Evolutionary conservation across 2,888 invertebrate species (phyloP).

Genomic region (Lithodes maja): DNA sequence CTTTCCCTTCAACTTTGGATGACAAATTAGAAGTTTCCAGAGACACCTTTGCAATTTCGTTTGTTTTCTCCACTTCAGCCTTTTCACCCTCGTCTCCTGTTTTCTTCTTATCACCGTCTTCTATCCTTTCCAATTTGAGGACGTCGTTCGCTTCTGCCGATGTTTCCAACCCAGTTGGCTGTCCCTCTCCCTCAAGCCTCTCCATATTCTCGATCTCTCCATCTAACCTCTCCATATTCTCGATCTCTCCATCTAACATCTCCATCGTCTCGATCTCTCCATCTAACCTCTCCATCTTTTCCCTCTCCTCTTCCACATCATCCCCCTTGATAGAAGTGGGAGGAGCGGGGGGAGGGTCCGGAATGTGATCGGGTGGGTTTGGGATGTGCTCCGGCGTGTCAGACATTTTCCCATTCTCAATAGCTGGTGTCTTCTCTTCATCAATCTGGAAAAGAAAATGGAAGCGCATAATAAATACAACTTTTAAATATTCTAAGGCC

Average conservation of each 20-base stretch:
- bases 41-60: background rate
- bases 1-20: background rate
- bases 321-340: background rate
- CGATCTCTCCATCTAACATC: slow-evolving; percentile 30
- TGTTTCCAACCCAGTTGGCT: slow-evolving; percentile 12
- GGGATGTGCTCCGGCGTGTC: slow-evolving; percentile 31
- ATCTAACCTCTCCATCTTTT: slow-evolving; percentile 34
- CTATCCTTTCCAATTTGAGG: slow-evolving; percentile 71
- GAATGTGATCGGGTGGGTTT: slow-evolving; percentile 7
- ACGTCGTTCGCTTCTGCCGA: slow-evolving; percentile 9
- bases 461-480: too few species aligned
- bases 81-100: background rate
- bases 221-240: slow-evolving; percentile 29
- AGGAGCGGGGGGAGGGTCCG: background rate
- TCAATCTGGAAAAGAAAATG: slow-evolving; percentile 11
- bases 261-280: slow-evolving; percentile 24
- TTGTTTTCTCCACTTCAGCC: background rate
- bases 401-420: slow-evolving; percentile 63
- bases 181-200: slow-evolving; percentile 30
- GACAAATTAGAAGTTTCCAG: background rate
- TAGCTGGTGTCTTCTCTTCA: slow-evolving; percentile 34
- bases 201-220: slow-evolving; percentile 24
- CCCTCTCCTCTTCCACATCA: background rate
- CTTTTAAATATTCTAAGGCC: too few species aligned
- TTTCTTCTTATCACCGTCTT: slow-evolving; percentile 1